A percentile compares a stretch with the other conserved stretches of the same genome.
These are phyloP conservation scores for Pandemis corylana DNA, from an alignment of 2,888 invertebrate genomes.

Conservation along the genomic window DNA sequence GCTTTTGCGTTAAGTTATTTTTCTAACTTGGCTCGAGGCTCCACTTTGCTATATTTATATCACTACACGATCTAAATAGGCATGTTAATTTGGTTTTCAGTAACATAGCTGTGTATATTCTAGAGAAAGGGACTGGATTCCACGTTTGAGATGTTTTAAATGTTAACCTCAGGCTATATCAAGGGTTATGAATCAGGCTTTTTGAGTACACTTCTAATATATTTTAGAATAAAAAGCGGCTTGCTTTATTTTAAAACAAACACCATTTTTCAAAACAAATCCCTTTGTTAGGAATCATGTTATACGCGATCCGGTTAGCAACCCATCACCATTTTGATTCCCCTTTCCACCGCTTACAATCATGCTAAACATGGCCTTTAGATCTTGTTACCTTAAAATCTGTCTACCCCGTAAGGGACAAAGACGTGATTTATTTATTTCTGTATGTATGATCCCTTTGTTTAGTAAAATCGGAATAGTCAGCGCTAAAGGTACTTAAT, in stretches of 20 bases:
- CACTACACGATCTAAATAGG: neutral
- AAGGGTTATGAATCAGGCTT: conserved; percentile 30
- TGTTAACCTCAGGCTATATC: conserved; percentile 18
- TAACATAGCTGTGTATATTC: conserved; percentile 21
- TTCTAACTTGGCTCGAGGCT: neutral
- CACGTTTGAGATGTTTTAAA: conserved; percentile 20
- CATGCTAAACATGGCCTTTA: too few relatives aligned
- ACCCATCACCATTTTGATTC: too few relatives aligned
- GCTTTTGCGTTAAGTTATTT: neutral
- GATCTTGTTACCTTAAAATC: too few relatives aligned
- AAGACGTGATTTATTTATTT: too few relatives aligned
- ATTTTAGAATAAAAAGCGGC: conserved; percentile 1
- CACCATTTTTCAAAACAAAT: too few relatives aligned
- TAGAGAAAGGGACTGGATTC: conserved; percentile 16
- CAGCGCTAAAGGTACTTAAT: too few relatives aligned
- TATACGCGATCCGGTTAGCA: too few relatives aligned
- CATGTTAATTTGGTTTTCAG: conserved; percentile 1
- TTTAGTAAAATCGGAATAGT: too few relatives aligned
- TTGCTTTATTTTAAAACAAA: neutral
- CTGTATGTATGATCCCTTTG: too few relatives aligned
- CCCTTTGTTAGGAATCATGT: too few relatives aligned
- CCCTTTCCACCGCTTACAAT: too few relatives aligned
- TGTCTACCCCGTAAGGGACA: too few relatives aligned
- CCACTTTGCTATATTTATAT: neutral
- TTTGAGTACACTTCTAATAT: conserved; percentile 16